Evolutionary conservation across 2,113 vertebrate species (phyloP), one percentile per base, ranked within the genome.

Genomic region (Erythrocebus patas): DNA sequence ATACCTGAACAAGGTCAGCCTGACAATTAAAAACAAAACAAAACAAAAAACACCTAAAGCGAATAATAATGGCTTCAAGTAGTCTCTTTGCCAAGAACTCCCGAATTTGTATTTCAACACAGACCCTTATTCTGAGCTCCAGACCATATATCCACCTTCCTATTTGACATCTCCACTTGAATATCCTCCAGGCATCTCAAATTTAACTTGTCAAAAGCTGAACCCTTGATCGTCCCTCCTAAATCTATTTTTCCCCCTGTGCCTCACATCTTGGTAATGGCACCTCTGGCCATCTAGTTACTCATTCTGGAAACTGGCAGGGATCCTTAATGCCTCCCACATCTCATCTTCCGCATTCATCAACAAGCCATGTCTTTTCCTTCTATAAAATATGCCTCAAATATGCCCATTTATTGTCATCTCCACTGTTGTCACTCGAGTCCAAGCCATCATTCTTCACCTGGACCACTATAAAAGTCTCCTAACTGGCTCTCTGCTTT

Each of bases 181-280:
- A 76, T 73, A 40, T 48, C 88, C 64, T 76, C 38, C n/a, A 88
- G 50, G 76, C 78, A 81, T 91, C 76, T 89, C 72, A 95, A 52
- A 91, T 81, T 81, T 81, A 75, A 92, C 79, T 96, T 94, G 57
- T 94, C 89, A 84, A 40, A 88, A 95, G n/a, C 66, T 13, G 20
- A 66, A 89, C 52, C 64, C 72, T 72, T 72, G 48, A 86, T 86
- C 81, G 38, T 94, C 30, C 48, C 64, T 94, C 89, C 55, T 82
- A 81, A 23, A 32, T n/a, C 50, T 78, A 20, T 35, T 91, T 95
- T 94, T 87, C 57, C 20, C 79, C 45, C 61, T 59, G 13, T 35
- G 48, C 55, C 64, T 97, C 85, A 55, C 12, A 0, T 94, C 66
- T 78, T 61, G 35, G 59, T 66, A 50, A 48, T 66, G 43, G 61